Evolutionary conservation across 2,797 vertebrate genomes (phyloP), one percentile per base, ranked within the genome.

Genomic region (Catostomus latipinnis): DNA sequence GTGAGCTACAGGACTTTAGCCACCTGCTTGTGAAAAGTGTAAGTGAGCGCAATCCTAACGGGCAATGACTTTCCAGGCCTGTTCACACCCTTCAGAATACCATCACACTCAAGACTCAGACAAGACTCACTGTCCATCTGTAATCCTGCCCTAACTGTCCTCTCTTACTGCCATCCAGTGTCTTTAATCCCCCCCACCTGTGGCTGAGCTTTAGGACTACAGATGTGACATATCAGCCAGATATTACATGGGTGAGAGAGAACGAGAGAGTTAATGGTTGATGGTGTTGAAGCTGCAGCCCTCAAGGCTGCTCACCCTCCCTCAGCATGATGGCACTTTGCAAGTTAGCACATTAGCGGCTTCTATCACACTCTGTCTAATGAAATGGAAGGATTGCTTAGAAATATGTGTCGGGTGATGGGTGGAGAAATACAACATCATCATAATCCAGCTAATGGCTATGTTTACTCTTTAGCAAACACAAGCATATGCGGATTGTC

Each of bases 1-100:
- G 89, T 16, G 93, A 94, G 1, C 88, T 94, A 86, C 92, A 95
- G 85, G 96, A 97, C 93, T 95, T 95, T 89, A 95, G 95, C 73
- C 93, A 93, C 45, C 93, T 96, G 79, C 91, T 97, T 65, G 93
- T 94, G 81, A 94, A 95, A 88, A 96, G 91, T 71, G 90, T 93
- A 80, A 89, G 92, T 62, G 96, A 97, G 89, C 94, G 95, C 91
- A 92, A 95, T 91, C 94, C 96, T 66, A 93, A 88, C 79, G 93
- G 93, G 86, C 94, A 94, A 86, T 93, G 93, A 95, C 85, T 80
- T 34, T 84, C 49, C 78, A 76, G 18, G 86, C 54, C 70, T 81
- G 77, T 79, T 81, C 85, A 65, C 63, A 52, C 52, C 61, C 87
- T 79, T 88, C 80, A 87, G 84, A 88, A 79, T 82, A 76, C 76